phyloP scores from a whole-genome alignment of 1,140 invertebrate genomes.

The Drosophila carrolli region DNA sequence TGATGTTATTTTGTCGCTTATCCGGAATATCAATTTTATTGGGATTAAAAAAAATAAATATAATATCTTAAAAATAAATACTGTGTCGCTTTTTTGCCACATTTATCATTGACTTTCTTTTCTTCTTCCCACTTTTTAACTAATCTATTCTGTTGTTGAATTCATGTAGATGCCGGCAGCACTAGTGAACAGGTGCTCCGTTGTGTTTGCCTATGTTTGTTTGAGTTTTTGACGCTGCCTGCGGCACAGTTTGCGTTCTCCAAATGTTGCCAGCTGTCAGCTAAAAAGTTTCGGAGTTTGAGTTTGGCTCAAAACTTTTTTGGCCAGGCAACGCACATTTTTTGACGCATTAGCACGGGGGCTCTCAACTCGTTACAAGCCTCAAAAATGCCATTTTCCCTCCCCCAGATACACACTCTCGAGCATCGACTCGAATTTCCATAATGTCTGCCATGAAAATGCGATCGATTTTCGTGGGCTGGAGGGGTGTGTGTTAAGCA shows the following conservation, averaged over 20 bases:
- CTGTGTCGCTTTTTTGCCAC: no score
- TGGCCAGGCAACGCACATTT: slow-evolving; percentile 68
- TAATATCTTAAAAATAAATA: no score
- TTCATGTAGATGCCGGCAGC: neutral
- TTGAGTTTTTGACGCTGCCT: slow-evolving; percentile 25
- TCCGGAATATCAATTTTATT: neutral
- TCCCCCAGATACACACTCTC: slow-evolving; percentile 37
- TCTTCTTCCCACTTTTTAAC: no score
- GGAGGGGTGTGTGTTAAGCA: neutral
- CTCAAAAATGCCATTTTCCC: slow-evolving; percentile 77
- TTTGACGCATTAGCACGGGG: slow-evolving; percentile 70
- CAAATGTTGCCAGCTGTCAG: slow-evolving; percentile 40
- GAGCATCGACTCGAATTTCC: slow-evolving; percentile 80
- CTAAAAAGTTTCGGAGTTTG: slow-evolving; percentile 23
- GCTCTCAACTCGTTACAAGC: slow-evolving; percentile 73
- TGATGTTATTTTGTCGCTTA: neutral
- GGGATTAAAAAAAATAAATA: no score
- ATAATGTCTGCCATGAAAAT: slow-evolving; percentile 83
- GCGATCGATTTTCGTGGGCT: slow-evolving; percentile 73
- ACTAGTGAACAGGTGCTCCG: slow-evolving; percentile 12
- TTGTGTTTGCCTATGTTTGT: slow-evolving; percentile 34
- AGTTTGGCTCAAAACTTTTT: slow-evolving; percentile 50
- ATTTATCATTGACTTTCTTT: no score
- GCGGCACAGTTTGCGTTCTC: slow-evolving; percentile 38
- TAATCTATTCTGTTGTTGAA: neutral